Base-by-base conservation (phyloP, 2,113 vertebrate species). In the Trichomycterus rosablanca region DNA sequence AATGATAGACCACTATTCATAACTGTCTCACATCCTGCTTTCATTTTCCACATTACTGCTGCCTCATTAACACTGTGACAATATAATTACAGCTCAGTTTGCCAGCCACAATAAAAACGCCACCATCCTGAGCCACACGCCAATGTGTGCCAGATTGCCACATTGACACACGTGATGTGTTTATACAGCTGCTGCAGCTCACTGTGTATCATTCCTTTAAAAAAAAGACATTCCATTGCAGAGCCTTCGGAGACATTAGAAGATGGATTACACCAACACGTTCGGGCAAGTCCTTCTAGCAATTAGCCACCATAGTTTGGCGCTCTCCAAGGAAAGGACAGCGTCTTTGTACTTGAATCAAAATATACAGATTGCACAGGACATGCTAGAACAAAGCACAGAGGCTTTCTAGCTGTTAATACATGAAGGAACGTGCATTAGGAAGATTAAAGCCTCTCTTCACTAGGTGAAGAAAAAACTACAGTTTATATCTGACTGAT, bases 101-200 rank as follows among this genome's bases (percentile, higher is more conserved):
- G 30, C 43, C 43, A 48, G 42, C 43, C 15, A 32, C 26, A 20
- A 24, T 59, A 12, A 59, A 12, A 59, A 16, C 23, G 28, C 28
- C 43, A 60, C 30, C 44, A 49, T 46, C 37, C 22, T 15, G 35
- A 19, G 6, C 34, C 58, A 20, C n/a, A 49, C n/a, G n/a, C n/a
- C n/a, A n/a, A 18, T 7, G 15, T 4, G 54, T 73, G 40, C 59
- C 53, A 19, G 59, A 68, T 39, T 54, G 43, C 54, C 45, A 67
- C 60, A 39, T 51, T 12, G 59, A 71, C 54, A 26, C 54, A 26
- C 55, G 23, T 40, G 26, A 4, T 35, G 60, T 74, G 70, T 80
- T 84, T 74, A 68, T 61, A 81, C 76, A 81, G 70, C 52, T 79
- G 77, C 45, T 43, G 1, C 55, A 46, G 18, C 58, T 62, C 43